Evolutionary conservation across 2,797 vertebrate species (phyloP).

Genomic region (Calcarius lapponicus): DNA sequence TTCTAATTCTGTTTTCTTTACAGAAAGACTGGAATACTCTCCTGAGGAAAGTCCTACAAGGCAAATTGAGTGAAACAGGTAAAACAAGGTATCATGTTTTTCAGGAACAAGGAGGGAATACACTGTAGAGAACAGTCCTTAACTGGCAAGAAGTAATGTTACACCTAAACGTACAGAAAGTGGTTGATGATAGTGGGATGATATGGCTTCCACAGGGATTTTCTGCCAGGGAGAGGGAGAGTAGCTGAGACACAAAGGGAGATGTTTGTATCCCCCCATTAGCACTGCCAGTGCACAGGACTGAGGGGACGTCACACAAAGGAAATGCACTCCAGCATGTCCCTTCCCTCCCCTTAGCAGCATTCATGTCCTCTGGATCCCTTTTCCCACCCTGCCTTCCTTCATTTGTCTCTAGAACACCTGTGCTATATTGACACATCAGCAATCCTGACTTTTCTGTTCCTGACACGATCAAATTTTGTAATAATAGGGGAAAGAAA

Average conservation of each 20-base stretch:
- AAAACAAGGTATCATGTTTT: background rate
- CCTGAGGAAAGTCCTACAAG: background rate
- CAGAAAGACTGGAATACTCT: background rate
- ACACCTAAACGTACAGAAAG: background rate
- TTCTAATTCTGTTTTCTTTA: background rate
- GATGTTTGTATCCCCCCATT: background rate
- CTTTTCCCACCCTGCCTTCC: accelerated
- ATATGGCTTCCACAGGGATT: background rate
- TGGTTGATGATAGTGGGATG: background rate
- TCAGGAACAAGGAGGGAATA: background rate
- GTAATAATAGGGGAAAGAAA: background rate
- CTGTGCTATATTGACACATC: background rate
- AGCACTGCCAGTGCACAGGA: background rate
- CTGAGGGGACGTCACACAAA: background rate
- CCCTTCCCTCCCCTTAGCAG: background rate
- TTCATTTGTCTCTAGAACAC: background rate
- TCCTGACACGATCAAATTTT: background rate
- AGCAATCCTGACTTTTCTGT: background rate
- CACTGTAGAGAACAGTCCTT: background rate
- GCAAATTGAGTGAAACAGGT: background rate
- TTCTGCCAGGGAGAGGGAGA: background rate
- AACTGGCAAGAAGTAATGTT: background rate
- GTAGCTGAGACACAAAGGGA: background rate
- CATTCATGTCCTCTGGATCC: background rate
- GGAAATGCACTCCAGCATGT: background rate